Evolutionary conservation across 2,113 vertebrate genomes (phyloP).

Genomic region (Mohoua ochrocephala): DNA sequence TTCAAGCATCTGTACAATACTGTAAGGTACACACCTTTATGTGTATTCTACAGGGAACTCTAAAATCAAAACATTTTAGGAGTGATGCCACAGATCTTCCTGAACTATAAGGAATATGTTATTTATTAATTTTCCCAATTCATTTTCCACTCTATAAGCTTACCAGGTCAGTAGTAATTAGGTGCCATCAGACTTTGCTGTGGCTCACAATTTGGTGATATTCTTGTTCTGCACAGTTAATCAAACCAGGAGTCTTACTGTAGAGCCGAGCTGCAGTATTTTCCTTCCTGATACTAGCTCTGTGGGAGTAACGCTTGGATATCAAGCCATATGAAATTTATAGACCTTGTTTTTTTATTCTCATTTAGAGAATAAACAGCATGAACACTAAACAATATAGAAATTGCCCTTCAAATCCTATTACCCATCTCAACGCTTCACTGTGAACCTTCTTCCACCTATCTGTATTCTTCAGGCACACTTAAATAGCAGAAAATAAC

Average conservation of each 20-base stretch:
- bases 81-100: neutral
- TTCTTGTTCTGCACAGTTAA: neutral
- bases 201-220: neutral
- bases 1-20: neutral
- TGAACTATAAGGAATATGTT: neutral
- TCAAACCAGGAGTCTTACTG: neutral
- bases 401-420: neutral
- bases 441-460: neutral
- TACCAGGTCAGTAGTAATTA: neutral
- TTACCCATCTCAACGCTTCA: neutral
- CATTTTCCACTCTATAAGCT: neutral
- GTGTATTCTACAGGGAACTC: neutral
- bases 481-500: neutral
- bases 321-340: neutral
- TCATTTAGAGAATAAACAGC: neutral
- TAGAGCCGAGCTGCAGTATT: neutral
- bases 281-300: neutral
- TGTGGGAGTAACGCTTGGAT: neutral
- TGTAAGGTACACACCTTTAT: rapidly evolving
- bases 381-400: neutral
- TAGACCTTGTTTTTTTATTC: neutral
- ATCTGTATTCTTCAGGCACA: neutral
- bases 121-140: neutral
- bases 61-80: neutral
- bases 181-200: neutral